Evolutionary conservation across 2,797 vertebrate species (phyloP).

Genomic region (Neostethus bicornis): DNA sequence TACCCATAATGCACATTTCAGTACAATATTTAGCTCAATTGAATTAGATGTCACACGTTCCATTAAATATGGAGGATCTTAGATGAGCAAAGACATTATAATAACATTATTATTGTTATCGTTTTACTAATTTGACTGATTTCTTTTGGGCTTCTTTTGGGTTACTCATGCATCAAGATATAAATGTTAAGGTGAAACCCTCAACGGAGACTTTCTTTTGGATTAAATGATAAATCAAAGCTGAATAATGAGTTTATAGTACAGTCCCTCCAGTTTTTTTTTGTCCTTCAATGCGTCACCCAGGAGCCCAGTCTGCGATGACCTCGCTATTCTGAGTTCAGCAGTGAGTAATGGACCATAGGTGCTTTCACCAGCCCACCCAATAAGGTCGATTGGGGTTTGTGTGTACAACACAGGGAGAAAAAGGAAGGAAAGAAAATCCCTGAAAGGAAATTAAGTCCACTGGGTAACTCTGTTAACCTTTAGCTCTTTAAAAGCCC

Average conservation of each 20-base stretch:
- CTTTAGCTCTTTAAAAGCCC: slow-evolving; percentile 51
- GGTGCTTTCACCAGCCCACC: slow-evolving; percentile 53
- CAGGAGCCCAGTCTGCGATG: slow-evolving; percentile 31
- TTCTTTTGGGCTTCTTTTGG: not conserved
- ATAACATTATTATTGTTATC: not conserved
- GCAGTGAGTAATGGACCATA: slow-evolving; percentile 63
- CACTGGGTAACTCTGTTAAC: slow-evolving; percentile 62
- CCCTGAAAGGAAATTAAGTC: slow-evolving; percentile 55
- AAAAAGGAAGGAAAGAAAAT: slow-evolving; percentile 18
- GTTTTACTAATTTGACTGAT: not conserved
- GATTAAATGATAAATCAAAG: slow-evolving; percentile 45
- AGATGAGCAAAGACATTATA: not conserved
- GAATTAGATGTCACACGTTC: slow-evolving; percentile 68
- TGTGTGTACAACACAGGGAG: slow-evolving; percentile 20
- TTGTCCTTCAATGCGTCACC: slow-evolving; percentile 24
- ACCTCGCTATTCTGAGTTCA: slow-evolving; percentile 60
- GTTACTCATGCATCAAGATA: slow-evolving; percentile 11
- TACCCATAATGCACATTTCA: slow-evolving; percentile 63
- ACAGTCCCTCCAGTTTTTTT: slow-evolving; percentile 10
- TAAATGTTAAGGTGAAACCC: slow-evolving; percentile 42
- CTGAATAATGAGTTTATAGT: slow-evolving; percentile 30
- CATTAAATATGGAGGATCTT: slow-evolving; percentile 37
- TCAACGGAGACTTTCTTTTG: slow-evolving; percentile 6
- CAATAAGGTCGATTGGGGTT: slow-evolving; percentile 24
- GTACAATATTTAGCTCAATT: slow-evolving; percentile 67